Base-by-base conservation (phyloP, 2,797 vertebrate species). In the Threskiornis aethiopicus region DNA sequence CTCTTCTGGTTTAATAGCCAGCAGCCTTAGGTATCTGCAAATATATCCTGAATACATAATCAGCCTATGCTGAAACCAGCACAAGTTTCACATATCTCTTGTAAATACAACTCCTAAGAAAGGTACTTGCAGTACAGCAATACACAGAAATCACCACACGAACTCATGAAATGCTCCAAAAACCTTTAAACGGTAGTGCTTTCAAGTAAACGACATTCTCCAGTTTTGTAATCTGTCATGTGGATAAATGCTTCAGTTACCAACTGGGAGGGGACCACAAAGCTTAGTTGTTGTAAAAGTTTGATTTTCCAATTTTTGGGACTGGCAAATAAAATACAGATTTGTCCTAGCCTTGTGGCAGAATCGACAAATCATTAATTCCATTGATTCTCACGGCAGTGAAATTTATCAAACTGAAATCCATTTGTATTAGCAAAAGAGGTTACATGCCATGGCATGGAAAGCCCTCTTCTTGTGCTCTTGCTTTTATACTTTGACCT, bases 331-430 rank as follows among this genome's bases (percentile, higher is more conserved):
- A 96, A 91, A 85, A 92, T 90, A 95, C 84, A 93, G 89, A 93
- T 94, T 97, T 96, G 95, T 86, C 89, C 94, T 94, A 90, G 83
- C 82, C 87, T 95, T 77, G 87, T 96, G 75, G 90, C 93, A 95
- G 89, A 96, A 96, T 92, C 97, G 96, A 84, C 91, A 97, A 96
- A 97, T 94, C 81, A 95, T 97, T 98, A 95, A 97, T 97, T 96
- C 71, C 79, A 95, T 96, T 96, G 96, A 97, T 97, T 96, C 92
- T 70, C 75, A 87, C 0, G 0, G 65, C n/a, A 95, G 84, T 96
- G 91, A 95, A 95, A 96, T 97, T 96, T 96, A 95, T 97, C 95
- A 89, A 77, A 80, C 64, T 66, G 61, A 95, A 96, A 85, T 97
- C 87, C 87, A 84, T 94, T 96, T 91, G 33, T 85, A 80, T 95